Evolutionary conservation across 2,113 vertebrate genomes (phyloP).

Genomic region (Bubalus kerabau): DNA sequence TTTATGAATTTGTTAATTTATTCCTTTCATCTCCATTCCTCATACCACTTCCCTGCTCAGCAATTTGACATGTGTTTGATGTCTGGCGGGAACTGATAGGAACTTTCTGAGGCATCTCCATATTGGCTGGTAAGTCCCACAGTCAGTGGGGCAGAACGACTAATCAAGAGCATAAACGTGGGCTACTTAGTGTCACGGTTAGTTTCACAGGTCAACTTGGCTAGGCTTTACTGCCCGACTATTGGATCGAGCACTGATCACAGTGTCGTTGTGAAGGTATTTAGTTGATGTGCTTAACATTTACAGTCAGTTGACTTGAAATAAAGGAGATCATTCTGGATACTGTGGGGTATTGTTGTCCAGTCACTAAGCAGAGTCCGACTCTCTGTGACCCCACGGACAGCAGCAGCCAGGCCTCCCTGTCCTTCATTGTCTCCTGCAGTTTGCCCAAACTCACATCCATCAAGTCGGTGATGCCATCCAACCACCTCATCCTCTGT

Average conservation of each 20-base stretch:
- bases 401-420: not conserved
- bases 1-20: not conserved
- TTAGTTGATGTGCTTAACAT: not conserved
- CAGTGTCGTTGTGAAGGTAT: not conserved
- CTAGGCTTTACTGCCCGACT: no score
- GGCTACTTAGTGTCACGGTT: not conserved
- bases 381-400: not conserved
- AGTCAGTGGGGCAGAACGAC: no score
- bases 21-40: not conserved
- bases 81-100: not conserved
- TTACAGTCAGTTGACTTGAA: not conserved
- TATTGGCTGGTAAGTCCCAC: not conserved
- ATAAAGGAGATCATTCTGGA: not conserved
- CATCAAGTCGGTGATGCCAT: rapidly evolving
- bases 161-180: rapidly evolving
- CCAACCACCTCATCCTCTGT: not conserved
- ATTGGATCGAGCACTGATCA: no score
- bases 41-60: not conserved
- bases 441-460: not conserved
- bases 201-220: not conserved
- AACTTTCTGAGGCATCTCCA: not conserved
- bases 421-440: not conserved
- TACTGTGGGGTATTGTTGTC: not conserved
- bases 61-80: not conserved
- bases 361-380: not conserved